A percentile compares a stretch with the other conserved stretches of the same genome.
phyloP scores from a whole-genome alignment of 2,797 vertebrate species.

The Leptodactylus fallax region DNA sequence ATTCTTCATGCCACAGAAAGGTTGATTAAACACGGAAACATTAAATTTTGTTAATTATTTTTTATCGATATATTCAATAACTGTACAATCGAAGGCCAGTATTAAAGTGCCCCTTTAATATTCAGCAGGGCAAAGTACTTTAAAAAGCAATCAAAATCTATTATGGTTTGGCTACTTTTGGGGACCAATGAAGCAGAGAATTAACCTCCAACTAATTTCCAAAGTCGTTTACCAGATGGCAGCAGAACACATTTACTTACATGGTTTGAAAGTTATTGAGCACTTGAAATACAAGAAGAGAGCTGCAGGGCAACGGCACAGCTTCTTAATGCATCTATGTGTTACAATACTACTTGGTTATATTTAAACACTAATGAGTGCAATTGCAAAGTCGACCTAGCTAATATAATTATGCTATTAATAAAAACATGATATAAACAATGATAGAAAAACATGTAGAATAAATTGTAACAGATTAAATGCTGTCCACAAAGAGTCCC shows the following conservation, averaged over 20 bases:
- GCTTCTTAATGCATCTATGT: slow-evolving; percentile 46
- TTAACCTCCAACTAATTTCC: slow-evolving; percentile 80
- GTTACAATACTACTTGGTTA: slow-evolving; percentile 2
- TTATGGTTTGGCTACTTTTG: slow-evolving; percentile 75
- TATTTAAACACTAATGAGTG: slow-evolving; percentile 40
- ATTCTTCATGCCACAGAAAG: slow-evolving; percentile 63
- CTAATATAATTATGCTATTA: slow-evolving; percentile 1
- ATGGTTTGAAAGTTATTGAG: slow-evolving; percentile 61
- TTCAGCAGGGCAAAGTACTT: slow-evolving; percentile 71
- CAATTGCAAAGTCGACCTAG: neutral
- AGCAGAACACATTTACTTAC: slow-evolving; percentile 68
- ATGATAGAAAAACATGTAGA: neutral
- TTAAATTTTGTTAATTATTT: slow-evolving; percentile 69
- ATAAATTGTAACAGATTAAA: neutral
- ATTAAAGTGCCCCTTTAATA: slow-evolving; percentile 68
- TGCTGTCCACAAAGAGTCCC: neutral
- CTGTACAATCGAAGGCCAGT: slow-evolving; percentile 67
- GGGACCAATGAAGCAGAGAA: slow-evolving; percentile 78
- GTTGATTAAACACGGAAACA: slow-evolving; percentile 68
- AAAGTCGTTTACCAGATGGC: slow-evolving; percentile 75
- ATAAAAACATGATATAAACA: slow-evolving; percentile 7
- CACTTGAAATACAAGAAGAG: slow-evolving; percentile 67
- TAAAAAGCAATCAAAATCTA: slow-evolving; percentile 76
- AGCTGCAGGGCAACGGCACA: slow-evolving; percentile 58
- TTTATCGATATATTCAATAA: slow-evolving; percentile 71